Evolutionary conservation across 2,888 invertebrate species (phyloP), one percentile per base, ranked within the genome.

Genomic region (Azorinus chamasolen): DNA sequence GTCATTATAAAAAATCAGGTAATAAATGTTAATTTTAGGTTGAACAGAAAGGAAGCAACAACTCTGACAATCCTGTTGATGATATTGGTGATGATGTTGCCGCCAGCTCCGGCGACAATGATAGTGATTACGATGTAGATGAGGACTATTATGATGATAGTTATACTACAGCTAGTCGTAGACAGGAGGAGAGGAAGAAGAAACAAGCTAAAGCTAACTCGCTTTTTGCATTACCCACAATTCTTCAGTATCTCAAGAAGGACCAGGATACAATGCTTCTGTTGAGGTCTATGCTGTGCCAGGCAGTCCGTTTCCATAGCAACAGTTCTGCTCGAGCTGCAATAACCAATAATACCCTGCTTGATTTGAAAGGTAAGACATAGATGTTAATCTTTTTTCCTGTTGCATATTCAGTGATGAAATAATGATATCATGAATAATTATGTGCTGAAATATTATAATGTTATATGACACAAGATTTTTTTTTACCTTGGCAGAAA

Each of bases 241-340:
- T 85, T n/a, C 61, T 85, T 3, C 63, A 72, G 12, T 54, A 51
- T 22, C 32, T 87, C 22, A 69, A 81, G 43, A 37, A 51, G 18
- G 54, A 79, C 20, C 43, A 72, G 16, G 76, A 85, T 45, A 32
- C 76, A 16, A 43, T 83, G 0, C 51, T 64, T 48, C 53, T 73
- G 25, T 43, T 66, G 3, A 54, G 85, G 20, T 79, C 83, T 5
- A 70, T 85, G 66, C 46, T 85, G 41, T 82, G 83, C 58, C 87
- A 87, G 58, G 77, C 81, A 2, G 64, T 85, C 16, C 51, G 51
- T 18, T 81, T 65, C 72, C 73, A 81, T 65, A 79, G 73, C 50
- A 87, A 85, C 64, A 82, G 79, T 48, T 61, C 57, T 16, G 85
- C 85, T 16, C 79, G 84, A 51, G 61, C 75, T 10, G 85, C 83